Evolutionary conservation across 2,888 invertebrate species (phyloP).

Genomic region (Pyralis farinalis): DNA sequence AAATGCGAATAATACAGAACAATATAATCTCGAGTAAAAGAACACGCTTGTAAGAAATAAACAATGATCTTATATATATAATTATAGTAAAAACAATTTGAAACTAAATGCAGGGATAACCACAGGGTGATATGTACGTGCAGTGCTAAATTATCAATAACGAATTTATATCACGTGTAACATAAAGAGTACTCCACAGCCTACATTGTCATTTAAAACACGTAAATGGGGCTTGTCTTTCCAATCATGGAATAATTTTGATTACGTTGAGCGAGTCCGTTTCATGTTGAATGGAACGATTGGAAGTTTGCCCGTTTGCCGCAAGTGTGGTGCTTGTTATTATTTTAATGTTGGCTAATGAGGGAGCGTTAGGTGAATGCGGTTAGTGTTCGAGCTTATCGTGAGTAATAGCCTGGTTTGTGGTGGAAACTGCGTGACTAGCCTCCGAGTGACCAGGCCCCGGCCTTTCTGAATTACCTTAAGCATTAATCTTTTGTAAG

Average conservation of each 20-base stretch:
- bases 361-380: constrained; percentile 51
- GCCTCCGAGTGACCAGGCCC: constrained; percentile 22
- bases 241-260: background rate
- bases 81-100: no score
- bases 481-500: constrained; percentile 55
- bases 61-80: no score
- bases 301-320: constrained; percentile 16
- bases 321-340: constrained; percentile 40
- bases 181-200: no score
- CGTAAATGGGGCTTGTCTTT: background rate
- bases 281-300: background rate
- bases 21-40: no score
- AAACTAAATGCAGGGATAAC: no score
- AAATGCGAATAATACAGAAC: no score
- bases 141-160: no score
- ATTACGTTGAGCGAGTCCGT: background rate
- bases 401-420: constrained; percentile 56
- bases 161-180: no score
- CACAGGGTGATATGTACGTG: no score
- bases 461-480: constrained; percentile 20
- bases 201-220: background rate
- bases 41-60: no score
- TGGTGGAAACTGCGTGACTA: constrained; percentile 52
- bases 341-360: constrained; percentile 62
- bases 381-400: constrained; percentile 50